A percentile compares a stretch with the other conserved stretches of the same genome.
These are phyloP conservation scores for Latrodectus hesperus DNA, from an alignment of 2,888 invertebrate genomes.

Conservation along the genomic window DNA sequence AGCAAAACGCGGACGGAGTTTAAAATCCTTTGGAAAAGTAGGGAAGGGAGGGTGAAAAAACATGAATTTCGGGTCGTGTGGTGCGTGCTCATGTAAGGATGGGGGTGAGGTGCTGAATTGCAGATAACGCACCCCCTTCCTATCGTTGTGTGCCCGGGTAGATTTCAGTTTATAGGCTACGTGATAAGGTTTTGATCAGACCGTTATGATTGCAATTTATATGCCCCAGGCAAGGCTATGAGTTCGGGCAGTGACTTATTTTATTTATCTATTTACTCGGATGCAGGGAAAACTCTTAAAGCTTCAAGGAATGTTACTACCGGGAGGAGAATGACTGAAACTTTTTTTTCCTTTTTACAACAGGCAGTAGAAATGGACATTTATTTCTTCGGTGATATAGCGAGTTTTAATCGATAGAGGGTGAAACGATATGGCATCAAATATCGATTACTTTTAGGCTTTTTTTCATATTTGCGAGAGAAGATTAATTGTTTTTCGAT, in stretches of 20 bases:
- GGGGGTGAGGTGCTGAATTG: constrained; percentile 24
- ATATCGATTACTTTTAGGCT: neutral
- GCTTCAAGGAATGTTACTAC: constrained; percentile 6
- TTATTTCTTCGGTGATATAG: constrained; percentile 6
- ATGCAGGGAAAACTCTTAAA: constrained; percentile 8
- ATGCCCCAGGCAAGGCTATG: constrained; percentile 46
- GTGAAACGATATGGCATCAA: neutral
- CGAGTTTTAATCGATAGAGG: constrained; percentile 44
- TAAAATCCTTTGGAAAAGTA: constrained; percentile 2
- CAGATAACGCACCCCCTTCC: constrained; percentile 29
- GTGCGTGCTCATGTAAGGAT: neutral
- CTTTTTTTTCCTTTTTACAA: neutral
- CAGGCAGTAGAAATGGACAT: neutral
- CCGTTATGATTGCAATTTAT: constrained; percentile 61
- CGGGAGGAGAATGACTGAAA: neutral
- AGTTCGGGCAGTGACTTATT: constrained; percentile 35
- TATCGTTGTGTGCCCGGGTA: constrained; percentile 41
- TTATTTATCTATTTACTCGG: constrained; percentile 52
- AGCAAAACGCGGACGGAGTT: constrained; percentile 9
- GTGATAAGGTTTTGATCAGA: constrained; percentile 60
- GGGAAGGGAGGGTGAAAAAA: constrained; percentile 9
- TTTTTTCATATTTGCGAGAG: too few species aligned
- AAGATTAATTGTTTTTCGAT: too few species aligned
- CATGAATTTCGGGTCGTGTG: constrained; percentile 34
- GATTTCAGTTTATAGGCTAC: constrained; percentile 60